A percentile compares a stretch with the other conserved stretches of the same genome.
Conservation (phyloP, 2,888 invertebrate genomes). For the Neoscelio sp. region DNA sequence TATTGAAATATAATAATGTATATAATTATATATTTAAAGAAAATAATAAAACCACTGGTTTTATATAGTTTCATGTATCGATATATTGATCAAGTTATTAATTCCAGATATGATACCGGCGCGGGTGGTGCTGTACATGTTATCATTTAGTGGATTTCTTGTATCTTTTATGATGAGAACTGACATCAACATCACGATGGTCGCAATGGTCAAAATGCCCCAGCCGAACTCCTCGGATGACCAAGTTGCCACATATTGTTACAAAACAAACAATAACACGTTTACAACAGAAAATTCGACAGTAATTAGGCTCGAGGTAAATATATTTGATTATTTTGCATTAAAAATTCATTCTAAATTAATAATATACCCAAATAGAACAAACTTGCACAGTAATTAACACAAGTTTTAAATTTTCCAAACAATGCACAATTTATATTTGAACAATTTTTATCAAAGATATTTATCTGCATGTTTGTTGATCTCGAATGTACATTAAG, state of each 20-base stretch:
- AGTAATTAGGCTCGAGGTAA: conserved; percentile 68
- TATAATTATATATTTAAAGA: no score
- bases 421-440: no score
- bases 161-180: conserved; percentile 91
- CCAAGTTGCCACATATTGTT: conserved; percentile 76
- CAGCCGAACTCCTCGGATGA: conserved; percentile 61
- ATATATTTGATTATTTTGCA: neutral
- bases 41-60: no score
- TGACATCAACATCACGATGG: conserved; percentile 89
- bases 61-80: conserved; percentile 4
- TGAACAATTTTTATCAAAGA: no score
- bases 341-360: no score
- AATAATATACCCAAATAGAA: no score
- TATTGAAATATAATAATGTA: no score
- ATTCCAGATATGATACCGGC: conserved; percentile 86
- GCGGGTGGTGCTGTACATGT: conserved; percentile 88
- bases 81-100: conserved; percentile 6
- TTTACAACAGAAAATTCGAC: conserved; percentile 62
- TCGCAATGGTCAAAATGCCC: conserved; percentile 86
- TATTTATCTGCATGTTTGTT: no score
- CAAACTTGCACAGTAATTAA: no score
- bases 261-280: conserved; percentile 72
- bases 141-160: conserved; percentile 89
- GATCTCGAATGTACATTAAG: no score
- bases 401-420: no score